Evolutionary conservation across 2,888 invertebrate species (phyloP), one percentile per base, ranked within the genome.

Genomic region (Ectemnius cavifrons): DNA sequence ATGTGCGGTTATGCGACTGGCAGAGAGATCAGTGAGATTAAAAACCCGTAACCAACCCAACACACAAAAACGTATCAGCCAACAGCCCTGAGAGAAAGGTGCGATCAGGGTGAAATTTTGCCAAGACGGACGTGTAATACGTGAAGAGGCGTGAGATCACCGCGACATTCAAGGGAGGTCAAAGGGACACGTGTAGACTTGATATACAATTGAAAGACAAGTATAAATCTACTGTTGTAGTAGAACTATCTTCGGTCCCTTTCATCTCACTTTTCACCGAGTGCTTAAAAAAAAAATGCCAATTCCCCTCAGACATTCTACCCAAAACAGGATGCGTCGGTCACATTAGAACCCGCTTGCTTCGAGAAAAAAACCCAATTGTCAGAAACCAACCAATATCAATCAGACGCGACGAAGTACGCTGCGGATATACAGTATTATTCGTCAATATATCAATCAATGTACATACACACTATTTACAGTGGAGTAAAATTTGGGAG

Each of bases 1-100:
- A 63, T 67, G 68, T 67, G 65, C 62, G 63, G 67, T 71, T 82
- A 77, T 70, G 80, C 69, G 70, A 64, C 57, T 71, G 76, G 69
- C 63, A 70, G 63, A 79, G 75, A 80, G 70, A 85, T 81, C 83
- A 83, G 75, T 83, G 77, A 80, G 74, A 83, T 84, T 84, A 83
- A 52, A 37, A 79, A 88, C 87, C 91, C 91, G 85, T 85, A 90
- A 91, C 91, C 91, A 91, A 84, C 88, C 89, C 90, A 90, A 89
- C 89, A 90, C 89, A 90, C 80, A 87, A 37, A 37, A 37, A 88
- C 83, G 85, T 84, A 83, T 84, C 86, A 89, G 84, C 88, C 89
- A 90, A 89, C 88, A 90, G 89, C 87, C 85, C 87, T 84, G 80
- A 81, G 73, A 82, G 79, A 84, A 82, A 83, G 78, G 81, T 84